Conservation (phyloP, 2,797 vertebrate genomes). For the Thalassophryne amazonica region DNA sequence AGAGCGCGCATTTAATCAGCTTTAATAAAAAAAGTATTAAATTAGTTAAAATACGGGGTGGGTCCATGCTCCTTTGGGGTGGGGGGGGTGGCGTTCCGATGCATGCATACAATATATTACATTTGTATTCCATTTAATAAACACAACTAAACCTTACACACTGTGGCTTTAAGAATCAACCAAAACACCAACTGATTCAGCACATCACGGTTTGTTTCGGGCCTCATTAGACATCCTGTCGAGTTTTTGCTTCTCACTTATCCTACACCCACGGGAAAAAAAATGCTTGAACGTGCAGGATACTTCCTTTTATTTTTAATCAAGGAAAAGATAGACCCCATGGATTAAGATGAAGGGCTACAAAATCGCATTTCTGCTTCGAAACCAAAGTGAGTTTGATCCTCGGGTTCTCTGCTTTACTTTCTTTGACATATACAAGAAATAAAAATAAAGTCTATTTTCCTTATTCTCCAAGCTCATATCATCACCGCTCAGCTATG, state of each 20-base stretch:
- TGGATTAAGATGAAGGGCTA: constrained; percentile 10
- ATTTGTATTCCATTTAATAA: too few relatives aligned
- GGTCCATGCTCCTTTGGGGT: too few relatives aligned
- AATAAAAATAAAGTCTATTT: constrained; percentile 1
- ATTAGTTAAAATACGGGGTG: too few relatives aligned
- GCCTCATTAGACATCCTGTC: too few relatives aligned
- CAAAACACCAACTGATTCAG: too few relatives aligned
- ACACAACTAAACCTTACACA: too few relatives aligned
- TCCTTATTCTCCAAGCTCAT: neutral
- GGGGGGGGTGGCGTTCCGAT: too few relatives aligned
- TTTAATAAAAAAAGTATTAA: too few relatives aligned
- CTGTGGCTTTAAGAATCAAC: too few relatives aligned
- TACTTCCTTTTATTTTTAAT: constrained; percentile 62
- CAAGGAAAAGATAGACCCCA: constrained; percentile 42
- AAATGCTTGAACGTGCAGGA: constrained; percentile 29
- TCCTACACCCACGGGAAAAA: constrained; percentile 26
- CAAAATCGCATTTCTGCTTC: constrained; percentile 34
- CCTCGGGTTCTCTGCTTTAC: constrained; percentile 18
- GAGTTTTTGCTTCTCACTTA: constrained; percentile 19
- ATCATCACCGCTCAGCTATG: constrained; percentile 1
- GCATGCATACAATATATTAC: too few relatives aligned
- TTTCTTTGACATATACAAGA: constrained; percentile 1
- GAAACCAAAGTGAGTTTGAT: constrained; percentile 42
- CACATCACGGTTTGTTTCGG: too few relatives aligned
- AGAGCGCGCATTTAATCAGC: too few relatives aligned